Evolutionary conservation across 2,113 vertebrate genomes (phyloP), one percentile per base, ranked within the genome.

Genomic region (Misgurnus anguillicaudatus): DNA sequence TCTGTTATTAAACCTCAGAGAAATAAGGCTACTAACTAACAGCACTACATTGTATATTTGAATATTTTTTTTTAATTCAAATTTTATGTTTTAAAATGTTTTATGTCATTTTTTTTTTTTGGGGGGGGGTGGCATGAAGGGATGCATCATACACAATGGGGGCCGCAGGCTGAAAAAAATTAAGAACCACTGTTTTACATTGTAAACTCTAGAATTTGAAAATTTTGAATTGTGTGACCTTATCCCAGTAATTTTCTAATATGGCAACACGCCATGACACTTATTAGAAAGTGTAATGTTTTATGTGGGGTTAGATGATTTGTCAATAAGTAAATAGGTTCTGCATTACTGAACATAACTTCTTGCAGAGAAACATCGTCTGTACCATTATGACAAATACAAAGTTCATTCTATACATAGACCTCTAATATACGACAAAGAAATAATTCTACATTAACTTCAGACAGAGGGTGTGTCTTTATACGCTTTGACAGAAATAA

Each of bases 401-500:
- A 69, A 62, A 6, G 13, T 38, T 13, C 9, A 24, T 63, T 39
- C 9, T 60, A n/a, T 47, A 55, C 21, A 31, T 13, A 31, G 47
- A 10, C 55, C 48, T 24, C 19, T 6, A 38, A 16, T 16, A 8
- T 41, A 17, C 13, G 67, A 9, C 13, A 13, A 39, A 55, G 55
- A 79, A 14, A 63, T n/a, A 57, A 10, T 3, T 4, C 48, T 62
- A 75, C 73, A 47, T 51, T 75, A 70, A 6, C 53, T 80, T 63
- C 82, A 87, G 86, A 70, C 82, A 83, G 86, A 78, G 89, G 92
- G 89, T 87, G 91, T 88, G 90, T 88, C 89, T 65, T 81, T 80
- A 72, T 75, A 31, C 24, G 13, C 24, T 81, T 45, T 70, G 66
- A 78, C 84, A 88, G 81, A 86, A 89, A 90, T 86, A 87, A 87